Base-by-base conservation (phyloP, 2,113 vertebrate species). In the Gadus chalcogrammus region DNA sequence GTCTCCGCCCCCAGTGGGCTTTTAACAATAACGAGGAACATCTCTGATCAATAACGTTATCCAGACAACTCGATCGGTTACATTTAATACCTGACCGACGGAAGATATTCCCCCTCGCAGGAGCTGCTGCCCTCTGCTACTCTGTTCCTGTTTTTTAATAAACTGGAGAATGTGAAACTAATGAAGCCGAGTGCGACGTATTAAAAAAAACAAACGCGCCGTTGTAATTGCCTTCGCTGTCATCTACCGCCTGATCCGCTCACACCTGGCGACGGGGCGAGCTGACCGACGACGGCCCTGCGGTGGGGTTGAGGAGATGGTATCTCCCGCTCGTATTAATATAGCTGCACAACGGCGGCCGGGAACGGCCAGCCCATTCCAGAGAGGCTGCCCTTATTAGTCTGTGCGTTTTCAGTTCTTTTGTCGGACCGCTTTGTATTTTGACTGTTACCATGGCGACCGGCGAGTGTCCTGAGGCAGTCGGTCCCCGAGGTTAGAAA, bases 401-500 rank as follows among this genome's bases (percentile, higher is more conserved):
- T 67, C 52, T 78, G 24, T 60, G 69, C 60, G 42, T 79, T 73
- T 70, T 72, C 48, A 64, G 68, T 3, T 70, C 65, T 75, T 76
- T 61, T 74, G 62, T 79, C 72, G 65, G 58, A 59, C 66, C 38
- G 48, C 52, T 60, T 64, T 52, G 24, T 83, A 85, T 87, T 88
- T 77, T 81, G 79, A 76, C 79, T 67, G 82, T 82, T 86, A 56
- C 84, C 72, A 82, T 86, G 79, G 61, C 76, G 74, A 79, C 84
- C 61, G 48, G 67, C 59, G 67, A 70, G 65, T 71, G 56, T 74
- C 38, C 70, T 64, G 77, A 81, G 62, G 66, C 42, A 12, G 42
- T 48, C 38, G 38, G 38, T 42, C 4, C 42, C 42, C 42, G 12
- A 48, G 27, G 59, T 80, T 72, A 74, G 65, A 73, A 20, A 20